Conservation (phyloP, 2,888 invertebrate genomes). For the Macrophya annulata region DNA sequence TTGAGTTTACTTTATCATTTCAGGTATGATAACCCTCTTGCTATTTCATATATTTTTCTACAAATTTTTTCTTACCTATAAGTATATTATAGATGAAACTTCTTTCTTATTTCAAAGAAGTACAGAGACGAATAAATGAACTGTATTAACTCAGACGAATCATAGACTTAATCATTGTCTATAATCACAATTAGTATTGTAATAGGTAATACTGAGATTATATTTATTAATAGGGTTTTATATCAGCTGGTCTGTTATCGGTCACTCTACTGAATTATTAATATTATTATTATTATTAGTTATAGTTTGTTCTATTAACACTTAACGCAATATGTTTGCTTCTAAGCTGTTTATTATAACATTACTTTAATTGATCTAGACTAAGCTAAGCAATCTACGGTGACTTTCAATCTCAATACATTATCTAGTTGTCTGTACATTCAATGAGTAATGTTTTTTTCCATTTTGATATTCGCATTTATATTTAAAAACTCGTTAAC, state of each 20-base stretch:
- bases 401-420: conserved; percentile 4
- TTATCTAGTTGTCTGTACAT: background rate
- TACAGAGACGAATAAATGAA: background rate
- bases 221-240: conserved; percentile 43
- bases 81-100: conserved; percentile 5
- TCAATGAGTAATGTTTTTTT: conserved; percentile 6
- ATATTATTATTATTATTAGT: background rate
- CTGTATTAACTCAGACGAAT: conserved; percentile 16
- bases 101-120: background rate
- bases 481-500: background rate
- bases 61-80: conserved; percentile 26
- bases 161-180: conserved; percentile 13
- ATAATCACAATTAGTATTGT: conserved; percentile 12
- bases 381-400: conserved; percentile 13
- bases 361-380: background rate
- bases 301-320: background rate
- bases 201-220: conserved; percentile 37
- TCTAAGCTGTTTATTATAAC: background rate
- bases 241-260: conserved; percentile 57
- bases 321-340: background rate
- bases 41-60: conserved; percentile 42
- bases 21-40: conserved; percentile 11
- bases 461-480: conserved; percentile 19
- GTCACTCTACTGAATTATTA: conserved; percentile 46
- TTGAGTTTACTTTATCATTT: background rate